A percentile compares a stretch with the other conserved stretches of the same genome.
Conservation (phyloP, 2,888 invertebrate genomes). For the Archips xylosteana region DNA sequence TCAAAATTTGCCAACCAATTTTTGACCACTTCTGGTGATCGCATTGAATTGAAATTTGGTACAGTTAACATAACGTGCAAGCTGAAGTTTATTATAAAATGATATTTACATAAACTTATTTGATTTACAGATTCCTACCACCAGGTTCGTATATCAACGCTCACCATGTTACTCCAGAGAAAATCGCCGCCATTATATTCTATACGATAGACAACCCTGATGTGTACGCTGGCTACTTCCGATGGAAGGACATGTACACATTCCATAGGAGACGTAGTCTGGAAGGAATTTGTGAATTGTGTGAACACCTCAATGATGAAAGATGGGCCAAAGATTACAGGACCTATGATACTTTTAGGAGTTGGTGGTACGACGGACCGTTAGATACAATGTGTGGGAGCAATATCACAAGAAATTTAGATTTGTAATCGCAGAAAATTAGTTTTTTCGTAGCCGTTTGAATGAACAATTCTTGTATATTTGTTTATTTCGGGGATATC, state of each 20-base stretch:
- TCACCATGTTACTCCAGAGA: conserved; percentile 48
- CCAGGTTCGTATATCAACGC: conserved; percentile 68
- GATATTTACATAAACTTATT: neutral
- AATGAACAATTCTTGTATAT: too few relatives aligned
- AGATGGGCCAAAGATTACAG: conserved; percentile 46
- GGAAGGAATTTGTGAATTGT: conserved; percentile 66
- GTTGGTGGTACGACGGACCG: conserved; percentile 68
- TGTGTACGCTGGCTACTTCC: conserved; percentile 59
- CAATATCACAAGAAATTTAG: neutral
- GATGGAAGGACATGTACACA: conserved; percentile 65
- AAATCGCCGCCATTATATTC: conserved; percentile 57
- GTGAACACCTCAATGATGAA: conserved; percentile 60
- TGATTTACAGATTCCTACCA: conserved; percentile 69
- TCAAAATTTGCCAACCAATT: too few relatives aligned
- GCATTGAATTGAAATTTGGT: too few relatives aligned
- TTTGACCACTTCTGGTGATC: too few relatives aligned
- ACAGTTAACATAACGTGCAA: neutral
- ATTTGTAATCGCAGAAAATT: too few relatives aligned
- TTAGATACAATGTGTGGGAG: conserved; percentile 48
- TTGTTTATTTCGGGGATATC: too few relatives aligned
- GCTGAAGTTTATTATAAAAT: too few relatives aligned
- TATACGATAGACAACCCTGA: conserved; percentile 57
- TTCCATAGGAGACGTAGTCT: conserved; percentile 53
- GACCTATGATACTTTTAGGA: conserved; percentile 58
- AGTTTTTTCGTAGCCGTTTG: too few relatives aligned